A percentile compares a stretch with the other conserved stretches of the same genome.
These are phyloP conservation scores for Andrena flavipes DNA, from an alignment of 2,888 invertebrate species.

Conservation along the genomic window DNA sequence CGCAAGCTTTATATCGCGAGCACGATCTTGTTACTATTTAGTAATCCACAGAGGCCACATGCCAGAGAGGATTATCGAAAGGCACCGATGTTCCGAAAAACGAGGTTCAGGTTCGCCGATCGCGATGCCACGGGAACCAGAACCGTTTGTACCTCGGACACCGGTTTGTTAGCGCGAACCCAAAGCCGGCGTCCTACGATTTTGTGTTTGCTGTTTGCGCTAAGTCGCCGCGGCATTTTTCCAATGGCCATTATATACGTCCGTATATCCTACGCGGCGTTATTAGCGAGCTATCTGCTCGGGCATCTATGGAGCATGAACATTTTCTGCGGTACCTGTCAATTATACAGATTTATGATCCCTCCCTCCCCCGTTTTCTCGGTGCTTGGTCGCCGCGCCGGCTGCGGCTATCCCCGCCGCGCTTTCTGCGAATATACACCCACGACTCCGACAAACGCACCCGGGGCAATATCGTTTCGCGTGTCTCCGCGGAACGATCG, in stretches of 20 bases:
- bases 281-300: conserved; percentile 73
- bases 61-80: too few relatives aligned
- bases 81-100: neutral
- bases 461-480: conserved; percentile 27
- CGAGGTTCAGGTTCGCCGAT: neutral
- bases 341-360: conserved; percentile 82
- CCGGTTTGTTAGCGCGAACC: conserved; percentile 13
- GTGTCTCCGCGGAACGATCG: conserved; percentile 38
- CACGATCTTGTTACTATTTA: too few relatives aligned
- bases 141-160: neutral
- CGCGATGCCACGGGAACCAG: neutral
- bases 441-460: conserved; percentile 47
- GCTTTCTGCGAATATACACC: conserved; percentile 46
- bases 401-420: conserved; percentile 24
- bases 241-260: conserved; percentile 58
- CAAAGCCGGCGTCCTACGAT: conserved; percentile 25
- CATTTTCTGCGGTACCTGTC: conserved; percentile 76
- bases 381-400: neutral
- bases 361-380: conserved; percentile 27
- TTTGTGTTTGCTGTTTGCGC: conserved; percentile 36
- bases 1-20: too few relatives aligned
- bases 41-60: too few relatives aligned
- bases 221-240: conserved; percentile 42
- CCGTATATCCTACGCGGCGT: conserved; percentile 53
- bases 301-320: conserved; percentile 69